Base-by-base conservation (phyloP, 2,888 invertebrate species). In the Helobdella robusta region DNA sequence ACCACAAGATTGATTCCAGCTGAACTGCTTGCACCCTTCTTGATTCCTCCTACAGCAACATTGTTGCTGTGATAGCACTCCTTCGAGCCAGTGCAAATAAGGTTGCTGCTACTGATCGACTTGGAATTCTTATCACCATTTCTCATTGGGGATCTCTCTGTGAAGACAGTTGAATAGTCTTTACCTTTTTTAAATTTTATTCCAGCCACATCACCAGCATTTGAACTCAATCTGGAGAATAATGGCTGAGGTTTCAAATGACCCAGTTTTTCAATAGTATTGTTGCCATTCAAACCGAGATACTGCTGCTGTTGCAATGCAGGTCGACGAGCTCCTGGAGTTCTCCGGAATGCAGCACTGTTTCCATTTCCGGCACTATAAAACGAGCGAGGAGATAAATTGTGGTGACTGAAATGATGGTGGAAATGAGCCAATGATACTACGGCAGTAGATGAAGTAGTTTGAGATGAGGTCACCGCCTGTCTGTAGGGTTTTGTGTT, bases 1-100 rank as follows among this genome's bases (percentile, higher is more conserved):
- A 87, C 84, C 69, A 75, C 66, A 18, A 79, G 69, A 65, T 77
- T 76, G 32, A 78, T 75, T 18, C 65, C 62, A 20, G 32, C 28
- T n/a, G 18, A 48, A 35, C 23, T 23, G 28, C n/a, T 46, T 11
- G 11, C 61, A 15, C 44, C 20, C 11, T 23, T 46, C 2, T 28
- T 44, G 36, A 15, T 25, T n/a, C n/a, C n/a, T n/a, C n/a, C n/a
- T n/a, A n/a, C n/a, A n/a, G n/a, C n/a, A n/a, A n/a, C n/a, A n/a
- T n/a, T n/a, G n/a, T n/a, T n/a, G n/a, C n/a, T n/a, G n/a, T n/a
- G n/a, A n/a, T n/a, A n/a, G n/a, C n/a, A n/a, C n/a, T n/a, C n/a
- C n/a, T n/a, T n/a, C n/a, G n/a, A n/a, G n/a, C n/a, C n/a, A n/a
- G n/a, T n/a, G n/a, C n/a, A n/a, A n/a, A n/a, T n/a, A n/a, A n/a